Conservation (phyloP, 2,888 invertebrate species). For the Liodrosophila aerea region DNA sequence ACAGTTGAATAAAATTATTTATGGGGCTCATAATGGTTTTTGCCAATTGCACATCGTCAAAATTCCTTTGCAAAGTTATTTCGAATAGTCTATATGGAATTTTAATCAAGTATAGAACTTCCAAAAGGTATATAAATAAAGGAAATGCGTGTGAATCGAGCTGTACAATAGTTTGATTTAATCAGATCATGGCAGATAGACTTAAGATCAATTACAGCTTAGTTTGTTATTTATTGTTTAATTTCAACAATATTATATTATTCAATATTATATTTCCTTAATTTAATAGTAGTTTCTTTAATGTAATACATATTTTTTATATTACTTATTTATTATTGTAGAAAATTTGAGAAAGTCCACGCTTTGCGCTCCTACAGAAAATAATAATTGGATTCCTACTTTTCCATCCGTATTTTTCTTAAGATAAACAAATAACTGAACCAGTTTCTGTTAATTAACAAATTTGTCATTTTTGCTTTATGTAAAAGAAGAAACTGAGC, state of each 20-base stretch:
- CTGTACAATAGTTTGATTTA: too few relatives aligned
- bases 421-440: slow-evolving; percentile 43
- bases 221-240: too few relatives aligned
- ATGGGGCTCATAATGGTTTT: background rate
- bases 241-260: too few relatives aligned
- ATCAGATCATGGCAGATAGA: too few relatives aligned
- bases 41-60: background rate
- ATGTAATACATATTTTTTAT: too few relatives aligned
- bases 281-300: too few relatives aligned
- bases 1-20: background rate
- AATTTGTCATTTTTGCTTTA: slow-evolving; percentile 63
- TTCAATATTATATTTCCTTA: too few relatives aligned
- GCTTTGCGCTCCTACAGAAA: slow-evolving; percentile 8
- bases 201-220: too few relatives aligned
- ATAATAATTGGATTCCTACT: slow-evolving; percentile 13
- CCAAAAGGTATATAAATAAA: too few relatives aligned
- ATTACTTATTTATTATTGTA: slow-evolving; percentile 5
- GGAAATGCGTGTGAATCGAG: too few relatives aligned
- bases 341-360: slow-evolving; percentile 39
- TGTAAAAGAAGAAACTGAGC: slow-evolving; percentile 20
- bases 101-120: background rate
- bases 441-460: slow-evolving; percentile 64
- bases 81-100: background rate
- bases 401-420: background rate
- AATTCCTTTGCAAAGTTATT: background rate